Evolutionary conservation across 35 echinoderm and acorn worm species (phyloP), one percentile per base, ranked within the genome.

Genomic region (Stichopus chloronotus): DNA sequence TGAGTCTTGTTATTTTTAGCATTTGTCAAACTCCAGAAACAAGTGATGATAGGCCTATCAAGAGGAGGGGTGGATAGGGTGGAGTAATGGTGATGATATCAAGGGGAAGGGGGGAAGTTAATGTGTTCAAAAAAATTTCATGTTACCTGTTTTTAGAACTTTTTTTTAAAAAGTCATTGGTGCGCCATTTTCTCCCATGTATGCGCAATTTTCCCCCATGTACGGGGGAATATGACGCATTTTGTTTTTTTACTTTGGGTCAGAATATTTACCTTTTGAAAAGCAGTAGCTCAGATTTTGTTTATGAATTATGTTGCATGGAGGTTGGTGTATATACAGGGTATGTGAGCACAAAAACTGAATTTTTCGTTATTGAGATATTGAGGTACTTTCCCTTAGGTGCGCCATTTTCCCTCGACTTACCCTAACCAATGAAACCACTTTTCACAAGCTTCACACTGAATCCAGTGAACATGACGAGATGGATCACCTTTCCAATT

Each of bases 171-270:
- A n/a, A n/a, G 81, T 87, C 83, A 87, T 59, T 81, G 52, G 83
- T 87, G 83, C 83, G 83, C 83, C 53, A 83, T 83, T 83, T 83
- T 25, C 79, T 52, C 79, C 79, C 79, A 83, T 83, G 54, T 7
- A 55, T 83, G 79, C 79, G 79, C 79, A 17, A 87, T 56, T 87
- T 87, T 57, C 52, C 83, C 83, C 83, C 83, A 87, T 87, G 58
- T 87, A 87, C 58, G 83, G 84, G 84, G 84, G 25, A 87, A 87
- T 87, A 87, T 87, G 84, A 87, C 55, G 84, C 84, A 87, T 87
- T 87, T 87, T 63, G 84, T 57, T 87, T 58, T 87, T 87, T 58
- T 87, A 87, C 54, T 87, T 87, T 25, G 9, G 59, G 56, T 87
- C 53, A 87, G 59, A 87, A 87, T 87, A 87, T 87, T 87, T 59